A percentile compares a stretch with the other conserved stretches of the same genome.
Conservation (phyloP, 2,888 invertebrate genomes). For the Andricus quercusramuli region DNA sequence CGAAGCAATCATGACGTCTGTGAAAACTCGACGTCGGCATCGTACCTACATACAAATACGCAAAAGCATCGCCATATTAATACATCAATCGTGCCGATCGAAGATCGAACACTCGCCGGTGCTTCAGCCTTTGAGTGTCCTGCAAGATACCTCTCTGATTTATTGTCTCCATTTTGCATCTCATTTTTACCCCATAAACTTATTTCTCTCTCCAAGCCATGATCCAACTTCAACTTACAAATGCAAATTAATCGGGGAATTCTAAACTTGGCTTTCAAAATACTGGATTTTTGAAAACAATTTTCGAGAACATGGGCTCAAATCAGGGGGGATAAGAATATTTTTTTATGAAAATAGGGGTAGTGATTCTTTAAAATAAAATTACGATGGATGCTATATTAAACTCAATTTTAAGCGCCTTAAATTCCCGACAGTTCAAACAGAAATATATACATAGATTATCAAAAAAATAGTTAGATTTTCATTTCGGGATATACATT, state of each 20-base stretch:
- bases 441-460: too few species aligned
- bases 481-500: too few species aligned
- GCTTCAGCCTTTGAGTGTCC: slow-evolving; percentile 37
- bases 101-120: slow-evolving; percentile 31
- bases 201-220: neutral
- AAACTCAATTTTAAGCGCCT: too few species aligned
- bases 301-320: too few species aligned
- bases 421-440: too few species aligned
- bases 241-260: neutral
- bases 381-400: too few species aligned
- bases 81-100: slow-evolving; percentile 39
- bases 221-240: neutral
- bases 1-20: slow-evolving; percentile 29
- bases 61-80: slow-evolving; percentile 34
- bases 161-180: slow-evolving; percentile 7
- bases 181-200: neutral
- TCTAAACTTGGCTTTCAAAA: neutral
- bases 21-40: slow-evolving; percentile 21
- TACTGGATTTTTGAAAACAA: too few species aligned
- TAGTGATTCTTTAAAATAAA: too few species aligned
- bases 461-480: too few species aligned
- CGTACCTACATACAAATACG: slow-evolving; percentile 20
- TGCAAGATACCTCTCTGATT: slow-evolving; percentile 18
- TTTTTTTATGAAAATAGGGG: too few species aligned
- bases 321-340: too few species aligned